phyloP scores from a whole-genome alignment of 37 sponge, comb jelly and placozoan genomes.

The Crambe crambe region DNA sequence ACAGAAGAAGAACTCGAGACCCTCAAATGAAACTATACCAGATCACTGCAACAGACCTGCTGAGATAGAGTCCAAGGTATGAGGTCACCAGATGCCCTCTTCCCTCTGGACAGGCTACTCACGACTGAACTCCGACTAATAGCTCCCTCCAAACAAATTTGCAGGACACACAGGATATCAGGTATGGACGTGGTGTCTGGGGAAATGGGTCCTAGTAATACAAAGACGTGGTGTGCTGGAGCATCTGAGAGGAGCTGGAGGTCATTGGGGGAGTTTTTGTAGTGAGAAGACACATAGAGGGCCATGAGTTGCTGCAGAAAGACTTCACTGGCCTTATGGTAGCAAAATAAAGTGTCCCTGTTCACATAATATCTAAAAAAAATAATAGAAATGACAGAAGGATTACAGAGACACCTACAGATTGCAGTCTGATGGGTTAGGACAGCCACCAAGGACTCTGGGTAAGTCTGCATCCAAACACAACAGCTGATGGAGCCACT shows the following conservation, averaged over 20 bases:
- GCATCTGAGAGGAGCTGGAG: conserved; percentile 98
- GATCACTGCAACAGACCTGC: conserved; percentile 76
- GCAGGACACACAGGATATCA: conserved; percentile 94
- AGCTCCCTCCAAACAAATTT: conserved; percentile 96
- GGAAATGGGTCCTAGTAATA: conserved; percentile 82
- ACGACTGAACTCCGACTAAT: conserved; percentile 64
- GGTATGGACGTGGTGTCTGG: conserved; percentile 74
- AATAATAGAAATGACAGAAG: background rate
- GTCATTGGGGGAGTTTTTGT: conserved; percentile 99
- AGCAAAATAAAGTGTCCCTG: conserved; percentile 93
- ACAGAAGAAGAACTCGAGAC: background rate
- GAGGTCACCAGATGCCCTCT: conserved; percentile 92
- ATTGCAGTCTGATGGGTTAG: conserved; percentile 85
- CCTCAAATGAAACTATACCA: background rate
- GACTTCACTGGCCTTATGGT: conserved; percentile 92
- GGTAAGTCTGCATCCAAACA: conserved; percentile 83
- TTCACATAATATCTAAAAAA: conserved; percentile 83
- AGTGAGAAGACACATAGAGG: conserved; percentile 95
- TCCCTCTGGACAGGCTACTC: conserved; percentile 77
- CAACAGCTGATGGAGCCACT: conserved; percentile 92
- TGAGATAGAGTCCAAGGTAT: conserved; percentile 98
- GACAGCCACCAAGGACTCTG: conserved; percentile 69
- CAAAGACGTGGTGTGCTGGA: conserved; percentile 97
- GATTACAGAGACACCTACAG: conserved; percentile 40
- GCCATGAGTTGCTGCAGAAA: conserved; percentile 93